Percentiles rank a stretch among this genome's conserved stretches.
Conservation (phyloP, 2,113 vertebrate species). For the Sakesphorus luctuosus region DNA sequence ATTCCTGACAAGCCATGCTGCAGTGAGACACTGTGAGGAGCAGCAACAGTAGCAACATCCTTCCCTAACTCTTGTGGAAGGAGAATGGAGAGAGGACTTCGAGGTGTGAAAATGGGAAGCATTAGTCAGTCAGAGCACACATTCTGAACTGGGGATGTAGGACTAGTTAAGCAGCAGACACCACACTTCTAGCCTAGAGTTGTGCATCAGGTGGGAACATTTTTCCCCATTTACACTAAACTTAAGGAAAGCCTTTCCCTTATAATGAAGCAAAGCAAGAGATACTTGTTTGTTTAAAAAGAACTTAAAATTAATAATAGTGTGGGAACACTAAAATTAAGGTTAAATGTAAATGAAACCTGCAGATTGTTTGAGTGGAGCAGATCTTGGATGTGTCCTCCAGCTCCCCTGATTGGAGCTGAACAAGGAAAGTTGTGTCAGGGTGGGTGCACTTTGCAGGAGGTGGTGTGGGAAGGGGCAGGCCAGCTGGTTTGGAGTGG, state of each 20-base stretch:
- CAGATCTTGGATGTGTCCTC: background rate
- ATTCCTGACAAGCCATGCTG: background rate
- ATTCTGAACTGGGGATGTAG: background rate
- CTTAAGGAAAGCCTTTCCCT: background rate
- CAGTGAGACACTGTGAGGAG: background rate
- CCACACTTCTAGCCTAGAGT: background rate
- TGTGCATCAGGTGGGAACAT: constrained; percentile 50
- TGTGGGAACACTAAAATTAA: background rate
- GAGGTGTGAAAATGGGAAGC: background rate
- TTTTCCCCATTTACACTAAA: background rate
- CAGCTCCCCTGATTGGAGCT: background rate
- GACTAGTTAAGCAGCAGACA: background rate
- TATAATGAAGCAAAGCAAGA: background rate
- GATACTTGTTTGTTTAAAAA: background rate
- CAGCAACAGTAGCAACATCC: background rate
- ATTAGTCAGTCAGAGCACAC: background rate
- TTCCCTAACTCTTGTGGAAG: background rate
- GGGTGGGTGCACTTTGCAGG: background rate
- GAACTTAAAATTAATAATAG: background rate
- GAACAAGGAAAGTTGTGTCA: background rate
- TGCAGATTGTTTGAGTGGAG: background rate
- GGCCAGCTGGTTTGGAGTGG: background rate
- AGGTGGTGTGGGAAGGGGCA: background rate
- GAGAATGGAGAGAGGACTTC: background rate
- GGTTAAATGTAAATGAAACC: background rate